A percentile compares a stretch with the other conserved stretches of the same genome.
Evolutionary conservation across 2,797 vertebrate species (phyloP).

Genomic region (Harpagifer antarcticus): DNA sequence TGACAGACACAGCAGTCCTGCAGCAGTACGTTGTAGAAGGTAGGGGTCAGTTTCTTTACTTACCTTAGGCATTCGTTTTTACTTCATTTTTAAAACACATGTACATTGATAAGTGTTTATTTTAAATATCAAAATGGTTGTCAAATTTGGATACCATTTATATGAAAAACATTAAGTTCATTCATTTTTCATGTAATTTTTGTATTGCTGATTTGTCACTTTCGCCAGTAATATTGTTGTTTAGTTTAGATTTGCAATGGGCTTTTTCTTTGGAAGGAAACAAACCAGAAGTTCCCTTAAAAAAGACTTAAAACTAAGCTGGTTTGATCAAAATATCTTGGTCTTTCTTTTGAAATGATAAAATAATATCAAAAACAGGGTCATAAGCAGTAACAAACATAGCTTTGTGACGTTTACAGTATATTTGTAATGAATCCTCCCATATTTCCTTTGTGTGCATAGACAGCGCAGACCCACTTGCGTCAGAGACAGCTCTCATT

Average conservation of each 20-base stretch:
- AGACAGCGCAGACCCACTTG: not conserved
- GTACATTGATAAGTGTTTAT: not conserved
- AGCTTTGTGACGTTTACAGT: not conserved
- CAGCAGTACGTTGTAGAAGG: not conserved
- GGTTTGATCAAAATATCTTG: not conserved
- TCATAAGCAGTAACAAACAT: not conserved
- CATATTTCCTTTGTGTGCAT: not conserved
- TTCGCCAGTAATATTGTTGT: not conserved
- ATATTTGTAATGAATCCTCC: conserved; percentile 17
- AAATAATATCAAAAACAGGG: not conserved
- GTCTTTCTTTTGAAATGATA: too few relatives aligned
- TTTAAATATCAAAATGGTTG: not conserved
- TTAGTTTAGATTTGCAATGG: not conserved
- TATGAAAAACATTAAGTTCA: too few relatives aligned
- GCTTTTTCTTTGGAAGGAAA: not conserved
- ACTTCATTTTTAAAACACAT: not conserved
- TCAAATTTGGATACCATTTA: not conserved
- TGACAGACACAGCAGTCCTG: conserved; percentile 27
- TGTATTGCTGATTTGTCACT: not conserved
- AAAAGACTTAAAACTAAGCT: not conserved
- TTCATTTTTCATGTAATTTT: not conserved
- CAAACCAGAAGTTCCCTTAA: not conserved
- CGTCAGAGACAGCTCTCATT: not conserved
- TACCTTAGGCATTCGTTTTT: not conserved
- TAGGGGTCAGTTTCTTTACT: not conserved